Evolutionary conservation across 2,888 invertebrate genomes (phyloP).

Genomic region (Brachylomia viminalis): DNA sequence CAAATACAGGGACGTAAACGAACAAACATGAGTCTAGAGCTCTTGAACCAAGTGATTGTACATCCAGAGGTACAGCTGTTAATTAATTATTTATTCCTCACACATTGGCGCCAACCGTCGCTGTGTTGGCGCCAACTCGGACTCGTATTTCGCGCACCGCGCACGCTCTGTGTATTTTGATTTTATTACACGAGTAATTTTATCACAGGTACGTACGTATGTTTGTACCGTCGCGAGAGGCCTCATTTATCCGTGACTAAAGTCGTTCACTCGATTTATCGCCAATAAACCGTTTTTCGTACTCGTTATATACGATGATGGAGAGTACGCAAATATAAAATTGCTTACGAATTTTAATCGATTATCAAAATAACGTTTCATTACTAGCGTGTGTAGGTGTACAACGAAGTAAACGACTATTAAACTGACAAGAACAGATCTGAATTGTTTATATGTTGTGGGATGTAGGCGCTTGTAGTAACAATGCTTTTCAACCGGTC

Average conservation of each 20-base stretch:
- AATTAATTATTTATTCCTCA: slow-evolving; percentile 68
- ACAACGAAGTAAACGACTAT: slow-evolving; percentile 46
- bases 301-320: slow-evolving; percentile 66
- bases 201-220: slow-evolving; percentile 68
- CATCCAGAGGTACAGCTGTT: slow-evolving; percentile 33
- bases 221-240: slow-evolving; percentile 67
- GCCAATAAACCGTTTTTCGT: slow-evolving; percentile 75
- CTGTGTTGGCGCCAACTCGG: slow-evolving; percentile 69
- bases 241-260: slow-evolving; percentile 67
- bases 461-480: slow-evolving; percentile 50
- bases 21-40: slow-evolving; percentile 35
- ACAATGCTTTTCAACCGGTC: slow-evolving; percentile 36
- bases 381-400: slow-evolving; percentile 43
- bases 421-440: slow-evolving; percentile 47
- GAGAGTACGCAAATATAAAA: slow-evolving; percentile 65
- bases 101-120: slow-evolving; percentile 70
- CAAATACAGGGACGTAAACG: slow-evolving; percentile 14
- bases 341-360: slow-evolving; percentile 69
- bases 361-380: slow-evolving; percentile 66
- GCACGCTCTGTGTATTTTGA: slow-evolving; percentile 65
- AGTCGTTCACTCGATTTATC: slow-evolving; percentile 75
- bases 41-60: slow-evolving; percentile 43
- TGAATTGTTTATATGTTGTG: slow-evolving; percentile 58
- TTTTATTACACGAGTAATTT: slow-evolving; percentile 75
- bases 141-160: slow-evolving; percentile 63